A percentile compares a stretch with the other conserved stretches of the same genome.
phyloP scores from a whole-genome alignment of 2,888 invertebrate species.

The Ceriagrion tenellum region DNA sequence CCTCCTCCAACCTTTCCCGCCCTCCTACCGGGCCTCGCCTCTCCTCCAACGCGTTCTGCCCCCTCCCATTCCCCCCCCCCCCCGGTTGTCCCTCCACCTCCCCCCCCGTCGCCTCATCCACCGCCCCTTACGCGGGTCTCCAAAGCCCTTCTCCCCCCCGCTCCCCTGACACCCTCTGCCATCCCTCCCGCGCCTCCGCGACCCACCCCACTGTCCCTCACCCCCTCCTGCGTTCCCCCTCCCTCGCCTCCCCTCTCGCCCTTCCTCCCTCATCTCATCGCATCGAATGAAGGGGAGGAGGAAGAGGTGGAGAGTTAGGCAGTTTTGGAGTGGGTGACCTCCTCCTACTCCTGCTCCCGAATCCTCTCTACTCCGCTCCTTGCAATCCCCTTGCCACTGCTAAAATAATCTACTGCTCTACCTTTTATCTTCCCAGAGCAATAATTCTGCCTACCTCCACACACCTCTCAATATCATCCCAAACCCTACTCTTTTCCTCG shows the following conservation, averaged over 20 bases:
- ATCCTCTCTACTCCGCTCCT: background rate
- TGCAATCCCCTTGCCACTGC: background rate
- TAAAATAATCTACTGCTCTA: no score
- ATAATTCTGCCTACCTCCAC: no score
- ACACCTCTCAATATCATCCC: no score
- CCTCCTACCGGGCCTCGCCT: background rate
- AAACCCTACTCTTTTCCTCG: no score
- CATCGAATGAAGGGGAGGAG: background rate
- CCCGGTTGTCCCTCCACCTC: background rate
- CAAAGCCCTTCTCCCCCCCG: no score
- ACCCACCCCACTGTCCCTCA: background rate
- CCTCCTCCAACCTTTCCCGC: slow-evolving; percentile 31
- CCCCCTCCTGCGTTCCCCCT: background rate
- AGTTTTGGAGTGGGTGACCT: slow-evolving; percentile 40
- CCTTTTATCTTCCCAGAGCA: no score
- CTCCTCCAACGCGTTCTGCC: background rate
- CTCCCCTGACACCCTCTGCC: background rate
- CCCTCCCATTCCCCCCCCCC: background rate
- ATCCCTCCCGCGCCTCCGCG: background rate
- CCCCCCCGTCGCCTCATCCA: background rate
- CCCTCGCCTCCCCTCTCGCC: background rate
- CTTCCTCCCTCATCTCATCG: background rate
- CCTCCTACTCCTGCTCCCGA: slow-evolving; percentile 3
- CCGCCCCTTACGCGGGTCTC: no score
- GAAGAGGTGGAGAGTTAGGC: background rate